Percentiles rank a stretch among this genome's conserved stretches.
Evolutionary conservation across 2,797 vertebrate genomes (phyloP).

Genomic region (Pagetopsis macropterus): DNA sequence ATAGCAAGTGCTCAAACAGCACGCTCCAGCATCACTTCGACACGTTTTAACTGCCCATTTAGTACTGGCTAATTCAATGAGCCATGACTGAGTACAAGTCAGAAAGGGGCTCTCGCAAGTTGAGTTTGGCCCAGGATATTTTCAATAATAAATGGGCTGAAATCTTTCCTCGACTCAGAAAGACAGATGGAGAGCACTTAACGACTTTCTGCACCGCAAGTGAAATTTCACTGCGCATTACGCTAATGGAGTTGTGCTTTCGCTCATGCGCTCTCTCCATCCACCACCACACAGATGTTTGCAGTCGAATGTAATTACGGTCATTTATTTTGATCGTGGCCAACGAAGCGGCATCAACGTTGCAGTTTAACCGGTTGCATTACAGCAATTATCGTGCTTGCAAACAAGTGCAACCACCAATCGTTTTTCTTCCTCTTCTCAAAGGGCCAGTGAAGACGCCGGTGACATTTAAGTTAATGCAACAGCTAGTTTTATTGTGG

Average conservation of each 20-base stretch:
- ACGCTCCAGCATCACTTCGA: slow-evolving; percentile 27
- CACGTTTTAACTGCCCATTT: slow-evolving; percentile 63
- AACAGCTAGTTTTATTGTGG: slow-evolving; percentile 14
- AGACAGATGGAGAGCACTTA: slow-evolving; percentile 88
- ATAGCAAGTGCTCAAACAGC: slow-evolving; percentile 16
- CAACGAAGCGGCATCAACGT: slow-evolving; percentile 64
- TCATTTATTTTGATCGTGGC: slow-evolving; percentile 82
- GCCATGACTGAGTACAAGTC: slow-evolving; percentile 70
- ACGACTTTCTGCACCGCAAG: slow-evolving; percentile 80
- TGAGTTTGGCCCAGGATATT: slow-evolving; percentile 74
- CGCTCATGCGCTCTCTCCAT: slow-evolving; percentile 39
- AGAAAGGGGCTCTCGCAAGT: slow-evolving; percentile 67
- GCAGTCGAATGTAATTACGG: slow-evolving; percentile 84
- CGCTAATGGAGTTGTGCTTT: slow-evolving; percentile 84
- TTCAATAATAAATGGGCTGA: slow-evolving; percentile 85
- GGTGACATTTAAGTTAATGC: slow-evolving; percentile 13
- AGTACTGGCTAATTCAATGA: slow-evolving; percentile 68
- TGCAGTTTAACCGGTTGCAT: slow-evolving; percentile 70
- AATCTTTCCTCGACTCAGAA: slow-evolving; percentile 76
- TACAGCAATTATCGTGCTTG: slow-evolving; percentile 59
- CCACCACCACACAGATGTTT: slow-evolving; percentile 79
- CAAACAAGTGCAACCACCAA: slow-evolving; percentile 44
- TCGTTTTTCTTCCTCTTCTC: slow-evolving; percentile 20
- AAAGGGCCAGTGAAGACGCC: slow-evolving; percentile 5
- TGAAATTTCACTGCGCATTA: slow-evolving; percentile 85